These are phyloP conservation scores for Clamator glandarius DNA, from an alignment of 2,797 vertebrate genomes.

Conservation along the genomic window DNA sequence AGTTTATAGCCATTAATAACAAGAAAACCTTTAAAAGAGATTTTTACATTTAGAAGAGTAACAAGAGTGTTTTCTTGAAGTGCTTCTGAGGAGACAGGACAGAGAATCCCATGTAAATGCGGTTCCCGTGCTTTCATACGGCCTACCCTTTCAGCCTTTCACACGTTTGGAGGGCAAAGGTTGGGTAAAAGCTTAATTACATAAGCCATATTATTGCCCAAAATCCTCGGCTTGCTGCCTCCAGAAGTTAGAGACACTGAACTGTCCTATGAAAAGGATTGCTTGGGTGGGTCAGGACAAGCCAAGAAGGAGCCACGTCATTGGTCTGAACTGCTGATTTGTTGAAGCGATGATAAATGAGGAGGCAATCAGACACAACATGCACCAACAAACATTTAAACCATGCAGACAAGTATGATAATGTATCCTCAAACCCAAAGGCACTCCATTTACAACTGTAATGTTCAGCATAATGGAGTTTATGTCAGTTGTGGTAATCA, in stretches of 20 bases:
- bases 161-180: neutral
- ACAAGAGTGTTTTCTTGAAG: neutral
- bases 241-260: neutral
- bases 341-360: fast-evolving
- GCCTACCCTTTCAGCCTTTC: neutral
- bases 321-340: neutral
- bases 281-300: neutral
- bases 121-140: neutral
- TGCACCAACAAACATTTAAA: neutral
- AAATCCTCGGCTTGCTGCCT: neutral
- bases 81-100: neutral
- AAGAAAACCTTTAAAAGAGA: neutral
- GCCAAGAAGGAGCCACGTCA: neutral
- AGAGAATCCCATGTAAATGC: neutral
- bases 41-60: neutral
- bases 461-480: neutral
- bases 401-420: fast-evolving
- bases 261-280: neutral
- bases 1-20: neutral
- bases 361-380: neutral
- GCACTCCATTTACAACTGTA: neutral
- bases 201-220: neutral
- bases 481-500: neutral
- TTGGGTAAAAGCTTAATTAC: neutral
- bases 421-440: neutral